phyloP scores from a whole-genome alignment of 92 coral and sea anemone species.

The Palythoa heliodiscus region DNA sequence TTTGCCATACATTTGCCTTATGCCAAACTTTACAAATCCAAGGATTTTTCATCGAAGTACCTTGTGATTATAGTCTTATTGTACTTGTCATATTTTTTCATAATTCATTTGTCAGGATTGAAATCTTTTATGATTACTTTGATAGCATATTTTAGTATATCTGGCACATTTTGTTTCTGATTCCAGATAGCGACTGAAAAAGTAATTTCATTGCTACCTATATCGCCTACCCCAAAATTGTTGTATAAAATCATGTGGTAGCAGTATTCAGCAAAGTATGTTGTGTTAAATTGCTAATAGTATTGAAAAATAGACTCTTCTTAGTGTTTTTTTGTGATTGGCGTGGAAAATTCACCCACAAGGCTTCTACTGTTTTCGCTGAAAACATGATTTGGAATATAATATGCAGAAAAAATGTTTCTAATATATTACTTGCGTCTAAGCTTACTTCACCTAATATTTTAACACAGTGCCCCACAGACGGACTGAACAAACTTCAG shows the following conservation, averaged over 20 bases:
- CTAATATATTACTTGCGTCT: background rate
- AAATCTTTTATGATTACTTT: too few species aligned
- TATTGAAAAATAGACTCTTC: background rate
- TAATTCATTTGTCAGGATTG: background rate
- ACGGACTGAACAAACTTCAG: background rate
- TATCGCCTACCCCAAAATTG: background rate
- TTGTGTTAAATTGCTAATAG: background rate
- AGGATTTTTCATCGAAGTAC: background rate
- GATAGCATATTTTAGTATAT: background rate
- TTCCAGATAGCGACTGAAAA: background rate
- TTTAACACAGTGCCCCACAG: background rate
- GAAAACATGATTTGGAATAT: background rate
- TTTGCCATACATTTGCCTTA: background rate
- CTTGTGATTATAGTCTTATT: background rate
- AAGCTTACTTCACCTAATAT: background rate
- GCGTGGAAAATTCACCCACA: background rate
- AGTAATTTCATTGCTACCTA: too few species aligned
- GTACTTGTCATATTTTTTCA: background rate
- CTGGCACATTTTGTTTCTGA: background rate
- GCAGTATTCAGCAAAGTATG: background rate
- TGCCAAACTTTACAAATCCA: background rate
- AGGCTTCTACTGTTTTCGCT: background rate
- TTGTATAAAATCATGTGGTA: background rate
- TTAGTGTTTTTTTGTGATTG: background rate
- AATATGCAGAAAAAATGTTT: background rate